A percentile compares a stretch with the other conserved stretches of the same genome.
These are phyloP conservation scores for Melipona quadrifasciata DNA, from an alignment of 1,140 invertebrate species.

Conservation along the genomic window DNA sequence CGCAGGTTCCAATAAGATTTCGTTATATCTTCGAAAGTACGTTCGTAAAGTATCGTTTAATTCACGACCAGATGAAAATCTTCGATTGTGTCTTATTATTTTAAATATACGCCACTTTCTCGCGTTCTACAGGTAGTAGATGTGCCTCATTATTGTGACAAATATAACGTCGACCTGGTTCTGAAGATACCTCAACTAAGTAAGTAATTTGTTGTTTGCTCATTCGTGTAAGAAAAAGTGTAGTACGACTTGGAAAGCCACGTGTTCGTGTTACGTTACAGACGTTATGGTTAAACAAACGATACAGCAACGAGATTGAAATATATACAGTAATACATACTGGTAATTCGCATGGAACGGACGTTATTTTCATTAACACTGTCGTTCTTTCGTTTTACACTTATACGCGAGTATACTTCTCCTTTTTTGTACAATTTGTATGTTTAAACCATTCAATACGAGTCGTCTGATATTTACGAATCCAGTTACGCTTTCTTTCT, in stretches of 20 bases:
- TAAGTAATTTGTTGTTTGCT: conserved; percentile 9
- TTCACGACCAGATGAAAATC: background rate
- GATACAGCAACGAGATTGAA: background rate
- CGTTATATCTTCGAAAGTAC: background rate
- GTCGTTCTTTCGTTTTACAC: background rate
- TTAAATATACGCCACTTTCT: background rate
- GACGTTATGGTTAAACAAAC: background rate
- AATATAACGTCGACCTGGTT: conserved; percentile 12
- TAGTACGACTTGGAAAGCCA: background rate
- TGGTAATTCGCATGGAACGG: background rate
- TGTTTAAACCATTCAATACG: background rate
- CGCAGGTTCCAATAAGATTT: background rate
- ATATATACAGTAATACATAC: background rate
- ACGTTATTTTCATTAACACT: background rate
- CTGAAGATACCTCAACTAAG: background rate
- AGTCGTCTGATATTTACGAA: background rate
- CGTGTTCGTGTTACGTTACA: background rate
- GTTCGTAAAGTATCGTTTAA: background rate
- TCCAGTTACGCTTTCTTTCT: background rate
- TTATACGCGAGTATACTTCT: background rate
- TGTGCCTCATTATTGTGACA: background rate
- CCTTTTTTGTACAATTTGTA: background rate
- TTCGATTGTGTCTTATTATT: background rate
- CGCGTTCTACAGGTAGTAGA: conserved; percentile 6
- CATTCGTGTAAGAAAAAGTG: conserved; percentile 19